Evolutionary conservation across 2,888 invertebrate genomes (phyloP), one percentile per base, ranked within the genome.

Genomic region (Acanthosepion esculentum): DNA sequence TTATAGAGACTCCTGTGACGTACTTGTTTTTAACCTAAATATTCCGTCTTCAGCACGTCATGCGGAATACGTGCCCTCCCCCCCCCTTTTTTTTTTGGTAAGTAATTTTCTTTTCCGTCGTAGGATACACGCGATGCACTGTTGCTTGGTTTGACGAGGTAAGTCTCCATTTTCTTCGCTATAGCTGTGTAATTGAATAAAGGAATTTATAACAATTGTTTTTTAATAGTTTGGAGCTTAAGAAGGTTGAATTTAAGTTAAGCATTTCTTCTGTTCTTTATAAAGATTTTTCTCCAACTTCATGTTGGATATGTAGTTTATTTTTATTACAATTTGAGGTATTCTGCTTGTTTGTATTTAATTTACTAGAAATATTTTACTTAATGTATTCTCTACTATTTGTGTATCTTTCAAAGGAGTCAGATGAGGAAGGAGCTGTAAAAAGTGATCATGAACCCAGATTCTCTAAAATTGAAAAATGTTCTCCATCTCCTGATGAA

Each of bases 371-470:
- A 59, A 23, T 10, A 26, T 78, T 78, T 78, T 78, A n/a, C n/a
- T 12, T 78, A 4, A 78, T n/a, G n/a, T n/a, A n/a, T 59, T 78
- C n/a, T 78, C 18, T 78, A 5, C n/a, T 41, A 41, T 48, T 93
- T 91, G 33, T 95, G 94, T 94, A 48, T n/a, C 55, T 94, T n/a
- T 95, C 94, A 26, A 95, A 97, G 97, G 97, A 97, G 94, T 97
- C 97, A 94, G 97, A 97, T 95, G 97, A 97, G 95, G 97, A 97
- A 95, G 96, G 95, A 94, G 96, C 96, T 94, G 96, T 96, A 23
- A 96, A 95, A 53, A 95, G 95, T 55, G 96, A 96, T 18, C 93
- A 29, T n/a, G 93, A 93, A 48, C 50, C 48, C 12, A 48, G 41
- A 93, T 48, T 93, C 26, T 23, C n/a, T n/a, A 93, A 93, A 48